phyloP scores from a whole-genome alignment of 1,140 invertebrate species.

The Hylaeus volcanicus region DNA sequence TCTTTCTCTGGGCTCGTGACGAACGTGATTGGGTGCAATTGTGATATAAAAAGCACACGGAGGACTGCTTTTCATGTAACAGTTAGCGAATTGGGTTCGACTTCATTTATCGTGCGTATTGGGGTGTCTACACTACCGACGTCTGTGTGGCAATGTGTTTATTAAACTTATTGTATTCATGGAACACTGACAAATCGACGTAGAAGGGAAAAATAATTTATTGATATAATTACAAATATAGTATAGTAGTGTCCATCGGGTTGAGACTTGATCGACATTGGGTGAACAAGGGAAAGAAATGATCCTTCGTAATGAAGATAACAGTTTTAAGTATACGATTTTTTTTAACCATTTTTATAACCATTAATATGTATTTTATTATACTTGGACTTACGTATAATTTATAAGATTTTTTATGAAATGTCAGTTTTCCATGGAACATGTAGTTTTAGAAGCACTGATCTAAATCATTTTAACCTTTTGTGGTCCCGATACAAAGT shows the following conservation, averaged over 20 bases:
- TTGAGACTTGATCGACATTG: too few species aligned
- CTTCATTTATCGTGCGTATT: conserved; percentile 5
- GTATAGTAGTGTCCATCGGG: too few species aligned
- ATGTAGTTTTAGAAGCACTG: neutral
- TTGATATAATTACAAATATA: too few species aligned
- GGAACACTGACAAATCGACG: neutral
- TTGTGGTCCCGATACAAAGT: neutral
- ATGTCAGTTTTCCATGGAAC: neutral
- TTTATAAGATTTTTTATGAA: neutral
- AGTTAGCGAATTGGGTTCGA: conserved; percentile 20
- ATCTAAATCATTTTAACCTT: neutral
- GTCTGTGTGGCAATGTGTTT: neutral
- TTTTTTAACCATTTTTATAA: too few species aligned
- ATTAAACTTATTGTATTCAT: neutral
- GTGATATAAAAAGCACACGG: conserved; percentile 2
- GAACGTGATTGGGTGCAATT: neutral
- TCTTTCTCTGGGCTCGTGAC: neutral
- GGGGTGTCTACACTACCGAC: conserved; percentile 37
- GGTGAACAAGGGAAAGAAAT: too few species aligned
- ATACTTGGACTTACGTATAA: neutral
- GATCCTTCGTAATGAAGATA: too few species aligned
- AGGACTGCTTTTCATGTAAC: conserved; percentile 32
- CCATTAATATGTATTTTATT: too few species aligned
- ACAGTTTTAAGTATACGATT: too few species aligned
- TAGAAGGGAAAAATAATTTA: too few species aligned